Percentiles rank a stretch among this genome's conserved stretches.
phyloP scores from a whole-genome alignment of 2,797 vertebrate genomes.

The Scolopax bukidnonensis region DNA sequence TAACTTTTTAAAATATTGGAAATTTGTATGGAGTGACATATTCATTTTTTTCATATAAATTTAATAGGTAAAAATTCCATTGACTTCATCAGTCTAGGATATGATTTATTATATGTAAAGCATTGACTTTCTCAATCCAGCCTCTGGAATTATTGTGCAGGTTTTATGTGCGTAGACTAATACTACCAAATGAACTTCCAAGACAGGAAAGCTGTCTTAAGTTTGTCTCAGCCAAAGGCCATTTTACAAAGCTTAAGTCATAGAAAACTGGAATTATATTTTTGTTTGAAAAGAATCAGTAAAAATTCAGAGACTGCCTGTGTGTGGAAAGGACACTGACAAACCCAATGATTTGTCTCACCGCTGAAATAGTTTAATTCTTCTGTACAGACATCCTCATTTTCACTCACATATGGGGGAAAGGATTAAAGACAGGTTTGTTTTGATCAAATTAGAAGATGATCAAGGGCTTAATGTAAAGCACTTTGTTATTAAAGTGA shows the following conservation, averaged over 20 bases:
- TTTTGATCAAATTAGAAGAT: constrained; percentile 3
- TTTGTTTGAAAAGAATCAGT: neutral
- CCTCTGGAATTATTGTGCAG: neutral
- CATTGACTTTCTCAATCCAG: neutral
- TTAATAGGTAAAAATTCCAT: neutral
- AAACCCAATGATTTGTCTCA: neutral
- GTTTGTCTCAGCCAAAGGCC: neutral
- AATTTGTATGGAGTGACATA: neutral
- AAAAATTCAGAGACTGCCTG: neutral
- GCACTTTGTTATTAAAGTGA: neutral
- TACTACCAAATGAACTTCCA: neutral
- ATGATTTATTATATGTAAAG: neutral
- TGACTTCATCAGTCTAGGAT: neutral
- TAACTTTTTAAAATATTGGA: neutral
- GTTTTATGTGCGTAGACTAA: neutral
- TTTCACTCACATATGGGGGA: neutral
- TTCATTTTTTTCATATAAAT: neutral
- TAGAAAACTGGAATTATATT: neutral
- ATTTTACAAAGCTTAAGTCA: neutral
- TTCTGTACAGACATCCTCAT: neutral
- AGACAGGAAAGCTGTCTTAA: neutral
- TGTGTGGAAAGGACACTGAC: neutral
- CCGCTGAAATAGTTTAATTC: neutral
- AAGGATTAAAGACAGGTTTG: neutral
- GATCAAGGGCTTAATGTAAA: neutral